Base-by-base conservation (phyloP, 2,888 invertebrate species). In the Drosophila atripex region DNA sequence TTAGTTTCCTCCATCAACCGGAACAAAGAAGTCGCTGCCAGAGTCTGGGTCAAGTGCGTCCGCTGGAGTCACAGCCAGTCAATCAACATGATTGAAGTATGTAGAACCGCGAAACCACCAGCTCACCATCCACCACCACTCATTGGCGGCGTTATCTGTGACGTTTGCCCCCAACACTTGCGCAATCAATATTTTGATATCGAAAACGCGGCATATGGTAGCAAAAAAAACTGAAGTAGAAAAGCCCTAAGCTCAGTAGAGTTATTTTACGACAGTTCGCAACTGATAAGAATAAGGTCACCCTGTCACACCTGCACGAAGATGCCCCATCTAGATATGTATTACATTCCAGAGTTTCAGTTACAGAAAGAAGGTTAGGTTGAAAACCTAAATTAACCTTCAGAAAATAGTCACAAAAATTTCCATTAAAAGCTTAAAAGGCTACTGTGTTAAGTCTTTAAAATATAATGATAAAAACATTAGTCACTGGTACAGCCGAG, bases 41-140 rank as follows among this genome's bases (percentile, higher is more conserved):
- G 39, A 18, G 41, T 41, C 16, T 3, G 14, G 39, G 21, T 35
- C 30, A 9, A 45, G 35, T 35, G 25, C 52, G 12, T 43, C 69
- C 25, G 11, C 6, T 2, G 21, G 38, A 28, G 35, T 12, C 68
- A 38, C 9, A n/a, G n/a, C 46, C 4, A 43, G 11, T 64, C 43
- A 46, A 46, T 52, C 39, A 64, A 50, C 38, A 76, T 76, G 76
- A 58, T 75, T 64, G 68, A 75, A 72, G 76, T 76, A 72, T 52
- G 78, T 78, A 75, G 47, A 35, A 35, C 28, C n/a, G 8, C 43
- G 23, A 43, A 32, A 9, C 32, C 4, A 35, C 25, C 9, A 18
- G 12, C 21, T 45, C n/a, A 56, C 18, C 39, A 35, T n/a, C n/a
- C 12, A 35, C 35, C 49, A 41, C 28, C 12, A 25, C 25, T 51